These are phyloP conservation scores for Caenorhabditis plicata DNA, from an alignment of 2,888 invertebrate species.

Conservation along the genomic window DNA sequence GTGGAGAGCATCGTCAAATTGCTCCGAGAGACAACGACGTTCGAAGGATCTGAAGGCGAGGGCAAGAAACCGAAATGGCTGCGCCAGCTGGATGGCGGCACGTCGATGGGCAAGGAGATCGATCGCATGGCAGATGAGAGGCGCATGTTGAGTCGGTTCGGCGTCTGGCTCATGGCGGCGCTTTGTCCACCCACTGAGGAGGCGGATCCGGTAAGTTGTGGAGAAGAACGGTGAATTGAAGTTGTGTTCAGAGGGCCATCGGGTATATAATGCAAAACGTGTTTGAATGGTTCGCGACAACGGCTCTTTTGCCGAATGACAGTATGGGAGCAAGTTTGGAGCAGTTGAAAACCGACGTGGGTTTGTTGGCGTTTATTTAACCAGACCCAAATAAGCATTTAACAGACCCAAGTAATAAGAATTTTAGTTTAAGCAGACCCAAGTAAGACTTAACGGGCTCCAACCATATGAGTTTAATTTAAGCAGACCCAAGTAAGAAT, in stretches of 20 bases:
- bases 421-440: too few relatives aligned
- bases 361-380: too few relatives aligned
- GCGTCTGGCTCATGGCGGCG: conserved; percentile 94
- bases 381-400: too few relatives aligned
- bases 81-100: conserved; percentile 64
- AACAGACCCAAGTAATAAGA: too few relatives aligned
- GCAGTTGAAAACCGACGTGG: conserved; percentile 63
- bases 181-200: conserved; percentile 72
- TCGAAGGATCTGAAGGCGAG: conserved; percentile 54
- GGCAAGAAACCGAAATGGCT: conserved; percentile 65
- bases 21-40: conserved; percentile 79
- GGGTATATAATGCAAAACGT: conserved; percentile 91
- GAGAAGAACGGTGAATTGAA: too few relatives aligned
- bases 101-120: conserved; percentile 50
- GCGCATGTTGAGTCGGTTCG: conserved; percentile 87
- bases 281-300: conserved; percentile 99
- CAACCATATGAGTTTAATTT: too few relatives aligned
- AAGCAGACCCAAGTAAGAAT: too few relatives aligned
- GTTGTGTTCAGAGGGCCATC: too few relatives aligned
- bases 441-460: too few relatives aligned
- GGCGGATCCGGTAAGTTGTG: conserved; percentile 68
- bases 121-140: conserved; percentile 78
- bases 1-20: conserved; percentile 69
- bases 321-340: conserved; percentile 63
- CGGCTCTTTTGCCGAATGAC: conserved; percentile 86